phyloP scores from a whole-genome alignment of 2,888 invertebrate species.

The Tetheella fluctuosa region DNA sequence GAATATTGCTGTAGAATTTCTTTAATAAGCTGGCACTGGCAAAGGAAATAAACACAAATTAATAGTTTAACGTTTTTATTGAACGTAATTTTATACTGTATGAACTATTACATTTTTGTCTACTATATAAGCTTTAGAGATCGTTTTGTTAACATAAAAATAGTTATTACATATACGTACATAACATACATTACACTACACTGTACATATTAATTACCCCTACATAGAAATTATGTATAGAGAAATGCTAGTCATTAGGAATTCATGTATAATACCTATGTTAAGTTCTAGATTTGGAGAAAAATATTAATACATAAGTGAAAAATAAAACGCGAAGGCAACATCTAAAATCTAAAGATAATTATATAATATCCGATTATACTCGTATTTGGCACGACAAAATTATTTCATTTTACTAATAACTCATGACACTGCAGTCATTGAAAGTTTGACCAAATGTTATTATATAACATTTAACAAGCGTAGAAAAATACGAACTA shows the following conservation, averaged over 20 bases:
- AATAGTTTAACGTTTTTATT: slow-evolving; percentile 80
- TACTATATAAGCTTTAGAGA: slow-evolving; percentile 68
- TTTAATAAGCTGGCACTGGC: background rate
- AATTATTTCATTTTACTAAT: slow-evolving; percentile 11
- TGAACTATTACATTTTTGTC: slow-evolving; percentile 68
- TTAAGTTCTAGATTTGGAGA: slow-evolving; percentile 21
- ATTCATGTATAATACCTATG: slow-evolving; percentile 7
- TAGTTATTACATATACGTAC: slow-evolving; percentile 40
- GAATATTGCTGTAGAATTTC: background rate
- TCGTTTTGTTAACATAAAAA: slow-evolving; percentile 54
- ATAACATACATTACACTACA: slow-evolving; percentile 51
- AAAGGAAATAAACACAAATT: slow-evolving; percentile 47
- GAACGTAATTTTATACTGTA: slow-evolving; percentile 74
- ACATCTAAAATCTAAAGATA: slow-evolving; percentile 21
- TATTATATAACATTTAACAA: slow-evolving; percentile 51
- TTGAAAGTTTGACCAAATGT: slow-evolving; percentile 8
- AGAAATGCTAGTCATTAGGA: slow-evolving; percentile 34
- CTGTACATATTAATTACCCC: slow-evolving; percentile 54
- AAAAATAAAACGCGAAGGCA: slow-evolving; percentile 16
- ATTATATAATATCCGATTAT: slow-evolving; percentile 16
- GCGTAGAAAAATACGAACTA: slow-evolving; percentile 57
- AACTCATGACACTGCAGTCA: slow-evolving; percentile 9
- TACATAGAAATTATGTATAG: slow-evolving; percentile 43
- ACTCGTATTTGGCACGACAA: slow-evolving; percentile 39
- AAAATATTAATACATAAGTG: slow-evolving; percentile 30